phyloP scores from a whole-genome alignment of 2,797 vertebrate species.

The Furcifer pardalis region DNA sequence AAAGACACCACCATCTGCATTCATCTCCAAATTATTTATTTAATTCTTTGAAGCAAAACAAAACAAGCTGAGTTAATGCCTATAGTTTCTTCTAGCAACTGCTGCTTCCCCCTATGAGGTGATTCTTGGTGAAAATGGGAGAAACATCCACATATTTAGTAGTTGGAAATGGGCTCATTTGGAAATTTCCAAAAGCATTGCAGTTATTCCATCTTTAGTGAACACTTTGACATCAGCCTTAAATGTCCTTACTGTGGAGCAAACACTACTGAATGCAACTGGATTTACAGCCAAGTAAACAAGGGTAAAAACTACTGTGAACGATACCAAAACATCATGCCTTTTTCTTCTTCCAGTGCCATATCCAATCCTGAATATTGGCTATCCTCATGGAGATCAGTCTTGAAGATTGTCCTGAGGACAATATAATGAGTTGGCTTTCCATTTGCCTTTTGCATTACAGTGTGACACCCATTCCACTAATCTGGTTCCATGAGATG shows the following conservation, averaged over 20 bases:
- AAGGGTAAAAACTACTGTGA: neutral
- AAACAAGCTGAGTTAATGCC: slow-evolving; percentile 31
- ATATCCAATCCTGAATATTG: no score
- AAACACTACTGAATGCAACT: neutral
- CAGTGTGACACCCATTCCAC: no score
- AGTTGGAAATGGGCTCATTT: slow-evolving; percentile 51
- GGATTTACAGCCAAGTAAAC: neutral
- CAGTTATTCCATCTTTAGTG: slow-evolving; percentile 40
- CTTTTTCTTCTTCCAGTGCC: no score
- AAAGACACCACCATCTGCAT: slow-evolving; percentile 50
- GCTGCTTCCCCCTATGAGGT: slow-evolving; percentile 43
- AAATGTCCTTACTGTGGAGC: neutral
- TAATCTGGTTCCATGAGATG: no score
- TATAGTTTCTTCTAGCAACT: slow-evolving; percentile 53
- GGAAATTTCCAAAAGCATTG: slow-evolving; percentile 38
- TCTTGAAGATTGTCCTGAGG: no score
- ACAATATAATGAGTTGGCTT: no score
- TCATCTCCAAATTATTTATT: slow-evolving; percentile 22
- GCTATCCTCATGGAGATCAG: no score
- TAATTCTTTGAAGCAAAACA: neutral
- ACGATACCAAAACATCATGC: neutral
- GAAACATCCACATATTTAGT: slow-evolving; percentile 41
- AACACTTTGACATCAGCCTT: slow-evolving; percentile 4
- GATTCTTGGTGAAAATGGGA: slow-evolving; percentile 36
- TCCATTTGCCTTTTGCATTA: no score